Base-by-base conservation (phyloP, 2,797 vertebrate species). In the Psittacula derbiana region DNA sequence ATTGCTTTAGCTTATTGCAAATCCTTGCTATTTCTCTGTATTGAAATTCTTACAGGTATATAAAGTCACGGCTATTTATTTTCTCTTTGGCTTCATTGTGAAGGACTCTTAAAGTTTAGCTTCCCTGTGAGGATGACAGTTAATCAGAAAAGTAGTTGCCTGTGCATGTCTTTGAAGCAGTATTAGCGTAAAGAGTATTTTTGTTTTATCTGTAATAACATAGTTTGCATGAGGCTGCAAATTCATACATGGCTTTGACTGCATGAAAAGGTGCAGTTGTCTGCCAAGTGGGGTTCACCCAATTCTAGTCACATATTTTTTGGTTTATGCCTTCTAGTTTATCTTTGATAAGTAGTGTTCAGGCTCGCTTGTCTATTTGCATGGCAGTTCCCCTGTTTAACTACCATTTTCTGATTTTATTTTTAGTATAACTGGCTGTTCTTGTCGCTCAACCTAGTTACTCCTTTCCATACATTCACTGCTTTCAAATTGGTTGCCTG, bases 341-440 rank as follows among this genome's bases (percentile, higher is more conserved):
- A 13, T 65, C 69, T 83, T 72, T 58, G 53, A 43, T 71, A 65
- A 84, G 17, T 46, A 53, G 41, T 19, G 16, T 71, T 87, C 38
- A 78, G 87, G 28, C 61, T 92, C 60, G 23, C 58, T 86, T 92
- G 43, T 92, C 46, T 86, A 25, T 62, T 81, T 76, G 80, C 86
- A n/a, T 43, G 30, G 70, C 86, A 79, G 80, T 88, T 94, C 73
- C 58, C 69, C 88, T 93, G 58, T 93, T 94, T 88, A 81, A 73
- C 71, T 69, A 69, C 36, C 3, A 0, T 80, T 92, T 86, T 47
- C 66, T 88, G 27, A 11, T 55, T 88, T 74, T 95, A 72, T 67
- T 75, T 95, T 82, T 73, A 76, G 40, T 76, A 8, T 57, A 57
- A 53, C 36, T 81, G 36, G 38, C 66, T 90, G 43, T 78, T 91